Conservation (phyloP, 2,888 invertebrate genomes). For the Myathropa florea region DNA sequence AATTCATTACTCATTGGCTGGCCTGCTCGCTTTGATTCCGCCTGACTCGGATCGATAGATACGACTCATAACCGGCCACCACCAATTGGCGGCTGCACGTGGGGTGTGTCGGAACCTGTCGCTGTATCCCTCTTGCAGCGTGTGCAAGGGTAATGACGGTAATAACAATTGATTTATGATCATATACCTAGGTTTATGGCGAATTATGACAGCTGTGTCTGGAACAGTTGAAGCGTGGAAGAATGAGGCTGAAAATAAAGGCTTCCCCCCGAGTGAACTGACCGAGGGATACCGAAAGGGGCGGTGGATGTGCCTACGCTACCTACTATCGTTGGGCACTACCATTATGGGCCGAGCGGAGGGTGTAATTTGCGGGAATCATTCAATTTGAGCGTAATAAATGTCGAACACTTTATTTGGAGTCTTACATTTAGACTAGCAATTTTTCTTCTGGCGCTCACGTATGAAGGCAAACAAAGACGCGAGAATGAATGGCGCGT, state of each 20-base stretch:
- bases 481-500: not conserved
- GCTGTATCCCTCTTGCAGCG: conserved; percentile 1
- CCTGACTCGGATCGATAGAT: conserved; percentile 48
- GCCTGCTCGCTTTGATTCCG: conserved; percentile 39
- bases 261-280: not conserved
- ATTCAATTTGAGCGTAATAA: conserved; percentile 46
- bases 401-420: conserved; percentile 39
- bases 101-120: conserved; percentile 54
- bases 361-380: conserved; percentile 50
- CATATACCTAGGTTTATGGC: conserved; percentile 51
- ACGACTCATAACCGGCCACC: conserved; percentile 34
- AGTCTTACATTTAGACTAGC: conserved; percentile 15
- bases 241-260: not conserved
- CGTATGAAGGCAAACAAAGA: not conserved
- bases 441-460: not conserved
- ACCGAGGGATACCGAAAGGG: not conserved
- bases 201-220: conserved; percentile 55
- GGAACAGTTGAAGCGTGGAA: conserved; percentile 23
- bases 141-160: conserved; percentile 54
- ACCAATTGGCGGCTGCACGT: conserved; percentile 46
- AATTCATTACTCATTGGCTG: conserved; percentile 64
- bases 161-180: conserved; percentile 64
- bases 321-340: not conserved
- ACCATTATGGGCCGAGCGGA: conserved; percentile 13
- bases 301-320: not conserved